phyloP scores from a whole-genome alignment of 2,888 invertebrate species.

The Chalcis sispes region DNA sequence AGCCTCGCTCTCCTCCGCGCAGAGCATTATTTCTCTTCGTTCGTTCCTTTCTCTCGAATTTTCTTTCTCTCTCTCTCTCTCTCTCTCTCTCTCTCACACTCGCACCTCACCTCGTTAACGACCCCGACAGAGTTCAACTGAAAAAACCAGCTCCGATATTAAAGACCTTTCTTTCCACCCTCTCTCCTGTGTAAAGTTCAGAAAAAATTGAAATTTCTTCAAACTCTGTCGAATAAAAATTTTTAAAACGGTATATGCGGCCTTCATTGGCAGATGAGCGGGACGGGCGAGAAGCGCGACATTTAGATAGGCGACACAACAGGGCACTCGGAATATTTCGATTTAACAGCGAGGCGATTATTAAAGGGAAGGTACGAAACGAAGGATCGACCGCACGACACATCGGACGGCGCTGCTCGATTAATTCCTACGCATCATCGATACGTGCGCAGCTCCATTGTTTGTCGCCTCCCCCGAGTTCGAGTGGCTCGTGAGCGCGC shows the following conservation, averaged over 20 bases:
- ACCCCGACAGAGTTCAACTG: no score
- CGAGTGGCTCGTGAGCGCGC: not conserved
- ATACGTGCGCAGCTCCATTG: constrained; percentile 30
- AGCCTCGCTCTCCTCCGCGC: constrained; percentile 1
- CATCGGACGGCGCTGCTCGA: constrained; percentile 38
- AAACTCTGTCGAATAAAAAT: no score
- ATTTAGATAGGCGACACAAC: not conserved
- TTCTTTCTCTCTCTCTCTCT: no score
- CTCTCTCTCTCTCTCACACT: no score
- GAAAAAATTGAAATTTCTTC: no score
- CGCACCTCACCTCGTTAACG: no score
- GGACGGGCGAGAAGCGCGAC: not conserved
- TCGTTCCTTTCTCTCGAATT: no score
- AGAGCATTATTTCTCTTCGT: constrained; percentile 11
- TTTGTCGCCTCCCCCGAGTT: not conserved
- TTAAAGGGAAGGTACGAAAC: constrained; percentile 60
- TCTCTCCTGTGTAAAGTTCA: no score
- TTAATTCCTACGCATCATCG: constrained; percentile 52
- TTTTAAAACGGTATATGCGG: no score
- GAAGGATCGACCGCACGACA: constrained; percentile 27
- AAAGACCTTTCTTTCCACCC: no score
- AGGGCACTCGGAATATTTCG: not conserved
- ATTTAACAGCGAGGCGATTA: constrained; percentile 57
- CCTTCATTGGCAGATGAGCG: not conserved
- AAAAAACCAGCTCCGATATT: no score